phyloP scores from a whole-genome alignment of 1,140 invertebrate genomes.

The Geopemphigus sp. region DNA sequence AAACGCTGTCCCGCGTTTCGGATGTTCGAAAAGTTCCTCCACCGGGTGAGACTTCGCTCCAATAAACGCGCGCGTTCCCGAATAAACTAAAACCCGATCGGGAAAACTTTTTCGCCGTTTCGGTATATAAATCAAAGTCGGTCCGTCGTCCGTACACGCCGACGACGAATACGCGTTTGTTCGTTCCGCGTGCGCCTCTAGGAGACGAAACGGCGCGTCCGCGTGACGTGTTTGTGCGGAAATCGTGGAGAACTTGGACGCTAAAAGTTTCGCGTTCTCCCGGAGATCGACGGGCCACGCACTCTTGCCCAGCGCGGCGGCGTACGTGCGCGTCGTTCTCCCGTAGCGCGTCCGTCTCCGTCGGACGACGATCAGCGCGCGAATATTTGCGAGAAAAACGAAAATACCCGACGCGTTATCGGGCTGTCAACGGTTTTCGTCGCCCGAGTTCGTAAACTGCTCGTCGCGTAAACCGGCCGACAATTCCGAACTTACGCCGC shows the following conservation, averaged over 20 bases:
- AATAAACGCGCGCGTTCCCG: background rate
- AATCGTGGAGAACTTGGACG: constrained; percentile 10
- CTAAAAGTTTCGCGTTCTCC: constrained; percentile 28
- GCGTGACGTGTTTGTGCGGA: constrained; percentile 10
- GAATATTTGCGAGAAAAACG: too few relatives aligned
- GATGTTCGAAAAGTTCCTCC: background rate
- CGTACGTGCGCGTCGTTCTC: too few relatives aligned
- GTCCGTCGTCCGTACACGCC: too few relatives aligned
- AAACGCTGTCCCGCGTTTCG: too few relatives aligned
- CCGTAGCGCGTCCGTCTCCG: background rate
- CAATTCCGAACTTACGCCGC: too few relatives aligned
- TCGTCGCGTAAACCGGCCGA: too few relatives aligned
- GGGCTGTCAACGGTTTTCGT: too few relatives aligned
- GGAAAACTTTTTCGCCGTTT: constrained; percentile 5
- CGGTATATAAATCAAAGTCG: constrained; percentile 13
- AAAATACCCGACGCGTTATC: too few relatives aligned
- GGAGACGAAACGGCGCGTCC: background rate
- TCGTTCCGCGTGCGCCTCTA: background rate
- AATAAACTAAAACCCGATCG: background rate
- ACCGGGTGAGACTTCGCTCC: background rate
- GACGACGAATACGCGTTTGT: background rate
- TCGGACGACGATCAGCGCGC: background rate
- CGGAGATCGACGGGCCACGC: background rate
- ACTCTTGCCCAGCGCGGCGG: background rate
- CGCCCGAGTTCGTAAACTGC: background rate